A percentile compares a stretch with the other conserved stretches of the same genome.
These are phyloP conservation scores for Sebastes schlegelii DNA, from an alignment of 2,113 vertebrate genomes.

Conservation along the genomic window DNA sequence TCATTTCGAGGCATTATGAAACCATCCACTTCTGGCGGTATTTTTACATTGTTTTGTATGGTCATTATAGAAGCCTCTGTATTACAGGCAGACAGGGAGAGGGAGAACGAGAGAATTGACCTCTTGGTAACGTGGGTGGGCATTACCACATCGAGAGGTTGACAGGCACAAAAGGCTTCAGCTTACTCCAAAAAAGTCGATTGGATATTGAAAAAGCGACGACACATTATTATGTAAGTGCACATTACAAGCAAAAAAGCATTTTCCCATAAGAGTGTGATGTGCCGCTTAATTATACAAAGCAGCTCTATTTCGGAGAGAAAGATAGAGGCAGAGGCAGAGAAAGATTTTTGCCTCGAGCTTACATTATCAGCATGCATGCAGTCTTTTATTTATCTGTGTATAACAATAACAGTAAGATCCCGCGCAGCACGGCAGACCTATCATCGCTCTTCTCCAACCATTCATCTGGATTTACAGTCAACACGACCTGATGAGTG, in stretches of 20 bases:
- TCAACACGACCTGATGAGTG: conserved; percentile 64
- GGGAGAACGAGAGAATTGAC: conserved; percentile 65
- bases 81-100: conserved; percentile 58
- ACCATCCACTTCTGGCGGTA: conserved; percentile 54
- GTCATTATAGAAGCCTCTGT: conserved; percentile 54
- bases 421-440: conserved; percentile 6
- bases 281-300: conserved; percentile 27
- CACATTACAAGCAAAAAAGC: conserved; percentile 23
- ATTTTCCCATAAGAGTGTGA: conserved; percentile 28
- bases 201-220: conserved; percentile 53
- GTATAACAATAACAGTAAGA: conserved; percentile 68
- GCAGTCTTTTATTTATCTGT: conserved; percentile 72
- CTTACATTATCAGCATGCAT: conserved; percentile 13
- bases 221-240: conserved; percentile 49
- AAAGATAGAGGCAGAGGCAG: background rate
- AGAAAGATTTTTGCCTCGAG: background rate
- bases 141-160: conserved; percentile 63
- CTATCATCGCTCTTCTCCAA: conserved; percentile 29
- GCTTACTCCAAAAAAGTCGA: conserved; percentile 59
- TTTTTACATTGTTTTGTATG: conserved; percentile 55
- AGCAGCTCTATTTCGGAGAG: conserved; percentile 18
- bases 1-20: conserved; percentile 61
- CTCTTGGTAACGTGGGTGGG: conserved; percentile 71
- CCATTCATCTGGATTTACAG: conserved; percentile 71
- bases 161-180: conserved; percentile 67